Conservation (phyloP, 2,888 invertebrate species). For the Anoncus sp. region DNA sequence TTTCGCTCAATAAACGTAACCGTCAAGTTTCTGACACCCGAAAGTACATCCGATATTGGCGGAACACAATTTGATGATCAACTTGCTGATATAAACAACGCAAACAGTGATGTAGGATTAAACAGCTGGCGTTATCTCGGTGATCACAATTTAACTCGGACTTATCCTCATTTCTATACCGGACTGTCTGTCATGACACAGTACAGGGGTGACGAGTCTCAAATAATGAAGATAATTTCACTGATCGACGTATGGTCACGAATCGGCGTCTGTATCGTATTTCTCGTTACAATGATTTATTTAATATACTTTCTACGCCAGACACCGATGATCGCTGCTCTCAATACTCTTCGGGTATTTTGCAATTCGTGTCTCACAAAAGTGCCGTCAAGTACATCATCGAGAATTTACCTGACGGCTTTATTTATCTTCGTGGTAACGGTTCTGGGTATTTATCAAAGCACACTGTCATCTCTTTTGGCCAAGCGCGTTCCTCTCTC, state of each 20-base stretch:
- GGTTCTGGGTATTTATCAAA: slow-evolving; percentile 22
- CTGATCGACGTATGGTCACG: slow-evolving; percentile 4
- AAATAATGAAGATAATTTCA: neutral
- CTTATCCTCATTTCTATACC: neutral
- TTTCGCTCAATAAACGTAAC: neutral
- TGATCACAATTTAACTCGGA: neutral
- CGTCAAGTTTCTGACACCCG: neutral
- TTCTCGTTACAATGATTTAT: neutral
- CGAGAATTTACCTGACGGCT: slow-evolving; percentile 22
- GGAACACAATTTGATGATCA: neutral
- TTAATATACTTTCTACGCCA: slow-evolving; percentile 16
- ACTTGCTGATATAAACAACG: too few species aligned
- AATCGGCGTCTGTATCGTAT: neutral
- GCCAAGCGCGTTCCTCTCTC: neutral
- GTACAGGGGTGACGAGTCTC: neutral
- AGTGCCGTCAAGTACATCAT: neutral
- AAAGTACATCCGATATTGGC: neutral
- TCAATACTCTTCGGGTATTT: slow-evolving; percentile 22
- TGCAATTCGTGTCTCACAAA: slow-evolving; percentile 12
- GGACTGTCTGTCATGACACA: neutral
- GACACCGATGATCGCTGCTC: neutral
- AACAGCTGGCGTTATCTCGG: neutral
- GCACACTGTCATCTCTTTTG: slow-evolving; percentile 7
- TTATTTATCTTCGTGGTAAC: slow-evolving; percentile 17
- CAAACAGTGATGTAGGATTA: neutral